Evolutionary conservation across 2,113 vertebrate genomes (phyloP).

Genomic region (Daubentonia madagascariensis): DNA sequence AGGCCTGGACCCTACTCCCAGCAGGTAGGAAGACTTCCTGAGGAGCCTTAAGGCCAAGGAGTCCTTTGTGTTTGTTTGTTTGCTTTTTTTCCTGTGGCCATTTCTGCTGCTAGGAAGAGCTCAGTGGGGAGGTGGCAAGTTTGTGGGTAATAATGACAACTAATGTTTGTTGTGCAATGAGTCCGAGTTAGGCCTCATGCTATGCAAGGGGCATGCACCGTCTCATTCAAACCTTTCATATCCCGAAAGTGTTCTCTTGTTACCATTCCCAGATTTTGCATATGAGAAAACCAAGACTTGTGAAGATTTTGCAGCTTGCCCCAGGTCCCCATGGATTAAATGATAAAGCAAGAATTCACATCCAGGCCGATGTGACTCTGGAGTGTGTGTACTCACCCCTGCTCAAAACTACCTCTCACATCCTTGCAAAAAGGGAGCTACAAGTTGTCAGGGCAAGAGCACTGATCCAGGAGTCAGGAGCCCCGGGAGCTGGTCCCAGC

Average conservation of each 20-base stretch:
- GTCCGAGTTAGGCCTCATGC: background rate
- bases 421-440: background rate
- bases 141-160: background rate
- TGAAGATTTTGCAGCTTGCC: background rate
- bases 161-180: background rate
- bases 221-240: background rate
- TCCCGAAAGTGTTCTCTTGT: background rate
- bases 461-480: background rate
- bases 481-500: background rate
- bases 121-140: background rate
- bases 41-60: background rate
- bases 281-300: background rate
- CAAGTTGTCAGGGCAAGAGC: background rate
- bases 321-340: background rate
- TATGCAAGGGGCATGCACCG: background rate
- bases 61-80: background rate
- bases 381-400: background rate
- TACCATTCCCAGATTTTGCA: background rate
- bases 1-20: background rate
- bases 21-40: background rate
- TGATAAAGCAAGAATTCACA: slow-evolving; percentile 3
- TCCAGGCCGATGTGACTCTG: background rate
- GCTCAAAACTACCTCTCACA: background rate
- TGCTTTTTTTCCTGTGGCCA: background rate
- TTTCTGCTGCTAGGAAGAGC: background rate